Evolutionary conservation across 2,797 vertebrate species (phyloP).

Genomic region (Gambelia wislizenii): DNA sequence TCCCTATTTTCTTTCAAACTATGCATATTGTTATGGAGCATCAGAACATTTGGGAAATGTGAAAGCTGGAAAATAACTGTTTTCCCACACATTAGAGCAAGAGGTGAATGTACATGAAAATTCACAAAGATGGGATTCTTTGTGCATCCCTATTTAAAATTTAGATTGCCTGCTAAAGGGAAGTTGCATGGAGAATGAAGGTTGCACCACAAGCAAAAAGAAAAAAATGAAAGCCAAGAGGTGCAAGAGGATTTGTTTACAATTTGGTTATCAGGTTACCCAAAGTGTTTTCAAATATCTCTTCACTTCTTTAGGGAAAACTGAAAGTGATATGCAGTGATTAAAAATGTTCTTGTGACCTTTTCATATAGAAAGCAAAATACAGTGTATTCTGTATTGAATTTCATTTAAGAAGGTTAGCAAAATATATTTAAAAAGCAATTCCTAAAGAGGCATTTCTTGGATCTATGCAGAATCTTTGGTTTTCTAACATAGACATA

Average conservation of each 20-base stretch:
- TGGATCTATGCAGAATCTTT: not conserved
- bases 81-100: not conserved
- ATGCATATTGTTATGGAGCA: not conserved
- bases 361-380: not conserved
- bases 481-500: not conserved
- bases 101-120: not conserved
- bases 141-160: not conserved
- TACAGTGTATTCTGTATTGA: not conserved
- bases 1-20: not conserved
- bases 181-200: not conserved
- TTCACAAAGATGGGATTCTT: not conserved
- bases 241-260: not conserved
- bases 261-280: not conserved
- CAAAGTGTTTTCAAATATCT: not conserved
- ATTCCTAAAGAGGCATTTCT: not conserved
- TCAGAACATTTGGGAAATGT: not conserved
- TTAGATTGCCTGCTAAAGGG: not conserved
- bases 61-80: not conserved
- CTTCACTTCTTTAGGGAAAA: not conserved
- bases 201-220: not conserved
- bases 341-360: conserved; percentile 3
- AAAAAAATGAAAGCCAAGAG: not conserved
- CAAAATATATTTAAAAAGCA: not conserved
- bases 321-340: not conserved
- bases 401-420: not conserved